Evolutionary conservation across 2,888 invertebrate genomes (phyloP), one percentile per base, ranked within the genome.

Genomic region (Monoplex corrugatus): DNA sequence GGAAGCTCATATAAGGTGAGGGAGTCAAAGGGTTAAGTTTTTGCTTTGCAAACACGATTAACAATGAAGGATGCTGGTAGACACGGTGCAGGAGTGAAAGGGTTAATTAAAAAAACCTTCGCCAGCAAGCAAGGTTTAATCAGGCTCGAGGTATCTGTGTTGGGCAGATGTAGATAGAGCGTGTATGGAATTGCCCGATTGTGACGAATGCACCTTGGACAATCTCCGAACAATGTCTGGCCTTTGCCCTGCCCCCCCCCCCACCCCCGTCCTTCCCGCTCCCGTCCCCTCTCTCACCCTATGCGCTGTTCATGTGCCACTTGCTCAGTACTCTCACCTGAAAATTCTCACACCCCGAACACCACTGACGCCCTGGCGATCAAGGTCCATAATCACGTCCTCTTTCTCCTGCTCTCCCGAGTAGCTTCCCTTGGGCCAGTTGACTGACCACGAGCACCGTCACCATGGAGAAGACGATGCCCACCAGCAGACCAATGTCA

Each of bases 221-320:
- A n/a, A n/a, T n/a, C n/a, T n/a, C n/a, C n/a, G n/a, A 1, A 13
- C 35, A 5, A 82, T 91, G 13, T 95, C 95, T 32, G 92, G 87
- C 23, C 92, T 90, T 8, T 95, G 90, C n/a, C 95, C 95, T 83
- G 93, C n/a, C n/a, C n/a, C n/a, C n/a, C n/a, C n/a, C n/a, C n/a
- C n/a, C n/a, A n/a, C n/a, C n/a, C n/a, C n/a, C n/a, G n/a, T n/a
- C n/a, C n/a, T n/a, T n/a, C n/a, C n/a, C n/a, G n/a, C n/a, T n/a
- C n/a, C n/a, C n/a, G 91, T 23, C 92, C 92, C 50, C 95, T 90
- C 88, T 93, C 93, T 8, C 93, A 89, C 16, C 94, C 84, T 23
- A 93, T 91, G 2, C 92, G 91, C 44, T 91, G 86, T 1, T 90
- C 23, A 86, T 92, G 93, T 10, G 94, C n/a, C n/a, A n/a, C n/a